A percentile compares a stretch with the other conserved stretches of the same genome.
Conservation (phyloP, 2,888 invertebrate species). For the Drosophila niveifrons region DNA sequence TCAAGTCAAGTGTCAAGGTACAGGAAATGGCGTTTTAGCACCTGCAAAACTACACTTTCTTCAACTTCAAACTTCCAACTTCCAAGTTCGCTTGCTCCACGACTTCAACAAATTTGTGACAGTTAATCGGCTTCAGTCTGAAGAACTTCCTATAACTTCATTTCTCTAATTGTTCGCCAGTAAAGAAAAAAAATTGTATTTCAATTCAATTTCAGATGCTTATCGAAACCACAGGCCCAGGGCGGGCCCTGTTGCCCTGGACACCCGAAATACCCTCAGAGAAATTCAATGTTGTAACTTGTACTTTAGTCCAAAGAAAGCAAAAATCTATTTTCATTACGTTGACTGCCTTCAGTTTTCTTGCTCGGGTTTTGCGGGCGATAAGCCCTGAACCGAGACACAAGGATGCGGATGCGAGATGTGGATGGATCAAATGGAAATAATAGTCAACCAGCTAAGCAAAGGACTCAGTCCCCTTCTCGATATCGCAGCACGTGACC, state of each 20-base stretch:
- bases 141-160: slow-evolving; percentile 40
- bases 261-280: slow-evolving; percentile 37
- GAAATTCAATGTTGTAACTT: neutral
- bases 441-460: slow-evolving; percentile 53
- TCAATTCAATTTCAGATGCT: slow-evolving; percentile 73
- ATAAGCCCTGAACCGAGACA: slow-evolving; percentile 58
- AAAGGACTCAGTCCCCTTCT: slow-evolving; percentile 20
- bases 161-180: slow-evolving; percentile 62
- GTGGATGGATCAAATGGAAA: slow-evolving; percentile 55
- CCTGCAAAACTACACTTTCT: slow-evolving; percentile 28
- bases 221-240: slow-evolving; percentile 47
- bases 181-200: slow-evolving; percentile 60
- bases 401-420: slow-evolving; percentile 1
- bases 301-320: slow-evolving; percentile 9
- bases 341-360: slow-evolving; percentile 31
- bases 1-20: slow-evolving; percentile 53
- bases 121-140: slow-evolving; percentile 37
- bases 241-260: slow-evolving; percentile 43
- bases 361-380: slow-evolving; percentile 61
- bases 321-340: slow-evolving; percentile 74
- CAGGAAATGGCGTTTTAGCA: slow-evolving; percentile 53
- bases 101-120: slow-evolving; percentile 29
- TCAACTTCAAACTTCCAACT: neutral
- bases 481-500: slow-evolving; percentile 73
- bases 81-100: neutral